Percentiles rank a stretch among this genome's conserved stretches.
phyloP scores from a whole-genome alignment of 2,888 invertebrate species.

The Sinotaia quadrata region DNA sequence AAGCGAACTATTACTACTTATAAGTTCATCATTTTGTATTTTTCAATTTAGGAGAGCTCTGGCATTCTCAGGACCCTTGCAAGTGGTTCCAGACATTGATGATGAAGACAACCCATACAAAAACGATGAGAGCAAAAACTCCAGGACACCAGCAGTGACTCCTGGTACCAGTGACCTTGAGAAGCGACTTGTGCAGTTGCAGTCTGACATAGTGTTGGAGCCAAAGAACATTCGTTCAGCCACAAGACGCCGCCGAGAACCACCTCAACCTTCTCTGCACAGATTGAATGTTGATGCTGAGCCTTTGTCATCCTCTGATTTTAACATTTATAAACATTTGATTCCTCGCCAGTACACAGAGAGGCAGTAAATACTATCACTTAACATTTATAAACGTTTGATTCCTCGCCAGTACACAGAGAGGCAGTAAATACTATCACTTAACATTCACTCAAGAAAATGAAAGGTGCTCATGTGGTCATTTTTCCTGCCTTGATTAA shows the following conservation, averaged over 20 bases:
- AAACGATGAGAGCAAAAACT: not conserved
- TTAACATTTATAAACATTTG: slow-evolving; percentile 52
- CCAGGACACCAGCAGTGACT: too few relatives aligned
- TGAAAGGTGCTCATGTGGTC: too few relatives aligned
- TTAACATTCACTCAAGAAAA: slow-evolving; percentile 54
- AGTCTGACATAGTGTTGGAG: slow-evolving; percentile 27
- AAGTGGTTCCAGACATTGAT: slow-evolving; percentile 66
- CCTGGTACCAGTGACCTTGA: slow-evolving; percentile 39
- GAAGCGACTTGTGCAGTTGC: slow-evolving; percentile 35
- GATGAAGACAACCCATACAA: slow-evolving; percentile 27
- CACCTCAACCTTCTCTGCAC: slow-evolving; percentile 56
- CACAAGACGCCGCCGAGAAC: slow-evolving; percentile 39
- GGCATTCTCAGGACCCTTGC: slow-evolving; percentile 51
- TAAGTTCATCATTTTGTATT: not conserved
- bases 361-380: not conserved
- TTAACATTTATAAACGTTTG: slow-evolving; percentile 52
- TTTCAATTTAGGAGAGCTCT: slow-evolving; percentile 50
- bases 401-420: not conserved
- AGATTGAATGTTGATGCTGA: slow-evolving; percentile 61
- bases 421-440: not conserved
- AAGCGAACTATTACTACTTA: not conserved
- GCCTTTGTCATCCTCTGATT: slow-evolving; percentile 58
- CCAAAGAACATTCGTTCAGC: slow-evolving; percentile 1
- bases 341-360: not conserved
- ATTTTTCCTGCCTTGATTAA: too few relatives aligned